Conservation (phyloP, 2,113 vertebrate species). For the Cyanoderma ruficeps region DNA sequence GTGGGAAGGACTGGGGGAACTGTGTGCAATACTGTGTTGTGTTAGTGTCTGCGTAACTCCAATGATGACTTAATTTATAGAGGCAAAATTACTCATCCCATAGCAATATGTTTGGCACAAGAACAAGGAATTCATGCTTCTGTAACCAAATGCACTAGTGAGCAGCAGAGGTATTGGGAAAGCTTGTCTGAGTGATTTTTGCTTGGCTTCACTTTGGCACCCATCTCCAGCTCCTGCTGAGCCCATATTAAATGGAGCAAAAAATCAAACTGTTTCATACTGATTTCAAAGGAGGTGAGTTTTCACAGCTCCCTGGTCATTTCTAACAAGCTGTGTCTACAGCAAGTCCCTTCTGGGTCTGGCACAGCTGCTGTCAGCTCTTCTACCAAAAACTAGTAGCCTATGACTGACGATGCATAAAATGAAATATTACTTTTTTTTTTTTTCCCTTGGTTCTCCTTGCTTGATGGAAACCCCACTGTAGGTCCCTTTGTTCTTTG, state of each 20-base stretch:
- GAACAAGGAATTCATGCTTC: neutral
- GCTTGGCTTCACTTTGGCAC: conserved; percentile 18
- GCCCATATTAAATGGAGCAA: conserved; percentile 23
- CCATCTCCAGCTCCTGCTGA: neutral
- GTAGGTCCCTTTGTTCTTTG: neutral
- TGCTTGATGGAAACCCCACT: neutral
- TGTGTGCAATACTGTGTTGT: rapidly evolving
- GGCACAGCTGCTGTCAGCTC: neutral
- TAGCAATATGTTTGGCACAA: neutral
- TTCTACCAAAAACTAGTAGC: neutral
- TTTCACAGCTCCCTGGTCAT: neutral
- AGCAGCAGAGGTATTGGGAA: neutral
- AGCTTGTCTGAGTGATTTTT: neutral
- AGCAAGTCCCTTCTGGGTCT: neutral
- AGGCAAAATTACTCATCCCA: neutral
- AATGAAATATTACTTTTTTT: neutral
- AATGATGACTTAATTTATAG: neutral
- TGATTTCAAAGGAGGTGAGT: neutral
- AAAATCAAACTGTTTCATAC: neutral
- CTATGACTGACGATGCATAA: neutral
- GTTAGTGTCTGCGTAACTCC: neutral
- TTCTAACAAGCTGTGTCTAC: neutral
- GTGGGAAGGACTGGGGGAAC: neutral
- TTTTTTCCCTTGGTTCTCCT: neutral
- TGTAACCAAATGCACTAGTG: neutral